Evolutionary conservation across 1,140 invertebrate genomes (phyloP), one percentile per base, ranked within the genome.

Genomic region (Drosophila elegans): DNA sequence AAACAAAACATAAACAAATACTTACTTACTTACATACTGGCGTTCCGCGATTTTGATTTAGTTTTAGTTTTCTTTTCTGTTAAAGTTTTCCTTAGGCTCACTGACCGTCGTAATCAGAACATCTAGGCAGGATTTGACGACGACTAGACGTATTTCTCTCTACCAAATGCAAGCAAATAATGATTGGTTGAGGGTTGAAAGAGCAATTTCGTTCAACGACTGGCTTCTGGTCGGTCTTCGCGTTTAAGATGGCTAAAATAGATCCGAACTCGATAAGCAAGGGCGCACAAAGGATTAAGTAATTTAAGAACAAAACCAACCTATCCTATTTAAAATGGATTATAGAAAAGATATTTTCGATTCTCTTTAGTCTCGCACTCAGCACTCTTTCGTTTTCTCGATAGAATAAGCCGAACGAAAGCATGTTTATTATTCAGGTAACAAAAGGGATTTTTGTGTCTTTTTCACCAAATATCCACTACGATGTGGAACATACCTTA

Each of bases 261-360:
- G 11, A 34, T 39, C n/a, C 27, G n/a, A 57, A 54, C 16, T 16
- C 25, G 57, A 46, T 68, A 41, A 55, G 46, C 38, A 48, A 57
- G 46, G 21, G 51, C 29, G 5, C 39, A 77, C 66, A 76, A 74
- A 57, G 57, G 66, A 68, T 80, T 73, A 62, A 77, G 59, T 69
- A 77, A 69, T 66, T 77, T 57, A 12, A 42, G 44, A 55, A 85
- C 73, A 74, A 80, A 68, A 21, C 32, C 44, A 42, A 21, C 41
- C 32, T 49, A 72, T 53, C 42, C 27, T 63, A 52, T 72, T 63
- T 77, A 73, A 77, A 80, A 67, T 73, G 62, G 81, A 84, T 84
- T 66, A 77, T 34, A 54, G 64, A 53, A 67, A 49, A 34, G 45
- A 75, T 64, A 80, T 44, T 10, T 64, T 5, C 13, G n/a, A 62